Evolutionary conservation across 2,797 vertebrate genomes (phyloP).

Genomic region (Hydrocynus forskahlii): DNA sequence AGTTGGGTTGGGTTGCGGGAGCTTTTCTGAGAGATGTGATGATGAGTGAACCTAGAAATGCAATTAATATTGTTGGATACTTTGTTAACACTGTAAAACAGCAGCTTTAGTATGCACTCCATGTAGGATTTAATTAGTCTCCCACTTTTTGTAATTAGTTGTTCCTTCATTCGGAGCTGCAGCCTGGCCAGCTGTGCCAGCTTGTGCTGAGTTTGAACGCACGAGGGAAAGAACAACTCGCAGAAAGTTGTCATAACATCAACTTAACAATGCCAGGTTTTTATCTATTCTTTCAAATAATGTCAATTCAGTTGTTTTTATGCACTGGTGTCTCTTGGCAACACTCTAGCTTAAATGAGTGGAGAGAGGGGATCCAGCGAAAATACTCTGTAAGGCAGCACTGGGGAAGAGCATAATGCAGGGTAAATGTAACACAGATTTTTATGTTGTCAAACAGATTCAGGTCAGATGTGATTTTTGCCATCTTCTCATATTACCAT

Average conservation of each 20-base stretch:
- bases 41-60: not conserved
- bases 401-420: not conserved
- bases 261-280: not conserved
- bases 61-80: constrained; percentile 13
- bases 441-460: not conserved
- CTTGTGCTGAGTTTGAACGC: not conserved
- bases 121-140: constrained; percentile 23
- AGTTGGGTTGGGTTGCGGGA: not conserved
- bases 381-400: not conserved
- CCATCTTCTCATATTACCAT: not conserved
- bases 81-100: constrained; percentile 10
- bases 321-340: not conserved
- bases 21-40: constrained; percentile 3
- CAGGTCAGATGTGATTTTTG: not conserved
- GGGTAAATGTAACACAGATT: not conserved
- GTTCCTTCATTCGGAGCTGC: constrained; percentile 5
- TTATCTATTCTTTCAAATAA: not conserved
- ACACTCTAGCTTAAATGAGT: not conserved
- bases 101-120: constrained; percentile 1
- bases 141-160: constrained; percentile 29
- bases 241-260: not conserved
- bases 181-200: constrained; percentile 6
- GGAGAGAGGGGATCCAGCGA: too few species aligned
- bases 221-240: not conserved
- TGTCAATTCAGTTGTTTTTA: not conserved